These are phyloP conservation scores for Helicoverpa zea DNA, from an alignment of 1,140 invertebrate genomes.

Conservation along the genomic window DNA sequence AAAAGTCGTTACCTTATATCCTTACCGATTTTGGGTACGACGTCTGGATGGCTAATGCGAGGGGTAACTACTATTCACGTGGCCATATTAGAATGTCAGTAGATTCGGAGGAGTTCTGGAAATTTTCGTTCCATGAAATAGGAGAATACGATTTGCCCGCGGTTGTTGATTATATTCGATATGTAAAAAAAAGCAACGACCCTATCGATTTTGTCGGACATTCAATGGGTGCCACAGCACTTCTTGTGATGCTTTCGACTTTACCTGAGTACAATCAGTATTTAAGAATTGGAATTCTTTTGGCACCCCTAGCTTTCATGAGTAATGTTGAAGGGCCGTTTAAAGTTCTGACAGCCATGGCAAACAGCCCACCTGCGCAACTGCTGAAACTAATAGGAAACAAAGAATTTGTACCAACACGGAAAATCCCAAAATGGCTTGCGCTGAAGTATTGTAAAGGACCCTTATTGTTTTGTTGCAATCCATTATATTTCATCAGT, in stretches of 20 bases:
- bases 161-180: slow-evolving; percentile 89
- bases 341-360: slow-evolving; percentile 86
- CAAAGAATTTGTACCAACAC: slow-evolving; percentile 89
- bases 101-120: slow-evolving; percentile 87
- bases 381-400: slow-evolving; percentile 87
- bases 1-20: slow-evolving; percentile 89
- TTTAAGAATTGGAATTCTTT: slow-evolving; percentile 87
- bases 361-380: slow-evolving; percentile 83
- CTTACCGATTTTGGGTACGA: slow-evolving; percentile 88
- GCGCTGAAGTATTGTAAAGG: slow-evolving; percentile 87
- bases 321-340: slow-evolving; percentile 90
- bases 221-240: slow-evolving; percentile 89
- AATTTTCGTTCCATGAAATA: slow-evolving; percentile 90
- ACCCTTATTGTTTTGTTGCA: slow-evolving; percentile 87
- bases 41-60: slow-evolving; percentile 89
- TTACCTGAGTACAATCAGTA: slow-evolving; percentile 89
- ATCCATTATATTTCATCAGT: slow-evolving; percentile 88
- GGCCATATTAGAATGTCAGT: slow-evolving; percentile 82
- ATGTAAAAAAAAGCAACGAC: slow-evolving; percentile 81
- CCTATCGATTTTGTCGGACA: slow-evolving; percentile 90
- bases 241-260: slow-evolving; percentile 88
- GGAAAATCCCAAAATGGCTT: slow-evolving; percentile 86
- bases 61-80: slow-evolving; percentile 89
- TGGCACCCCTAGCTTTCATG: slow-evolving; percentile 92
- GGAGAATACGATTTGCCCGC: slow-evolving; percentile 92